A percentile compares a stretch with the other conserved stretches of the same genome.
These are phyloP conservation scores for Paguma larvata DNA, from an alignment of 2,797 vertebrate genomes.

Conservation along the genomic window DNA sequence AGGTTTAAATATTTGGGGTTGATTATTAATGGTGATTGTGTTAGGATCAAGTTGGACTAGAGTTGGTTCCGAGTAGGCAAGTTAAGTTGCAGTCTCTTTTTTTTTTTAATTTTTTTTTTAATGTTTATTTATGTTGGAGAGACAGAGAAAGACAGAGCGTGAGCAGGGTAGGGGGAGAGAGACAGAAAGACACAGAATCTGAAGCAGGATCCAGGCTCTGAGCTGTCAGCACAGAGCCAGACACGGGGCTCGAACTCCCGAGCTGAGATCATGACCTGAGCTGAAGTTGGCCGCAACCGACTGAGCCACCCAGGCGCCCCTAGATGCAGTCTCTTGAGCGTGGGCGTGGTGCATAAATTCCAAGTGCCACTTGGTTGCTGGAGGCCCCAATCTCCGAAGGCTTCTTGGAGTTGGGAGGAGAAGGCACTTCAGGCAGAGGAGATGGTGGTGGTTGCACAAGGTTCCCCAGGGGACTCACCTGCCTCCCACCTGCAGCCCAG, in stretches of 20 bases:
- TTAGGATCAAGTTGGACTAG: background rate
- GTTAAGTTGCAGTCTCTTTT: background rate
- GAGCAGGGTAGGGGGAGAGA: too few relatives aligned
- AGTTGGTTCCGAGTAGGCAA: background rate
- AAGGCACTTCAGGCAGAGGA: background rate
- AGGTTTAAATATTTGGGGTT: background rate
- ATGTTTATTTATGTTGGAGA: too few relatives aligned
- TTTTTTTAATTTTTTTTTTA: too few relatives aligned
- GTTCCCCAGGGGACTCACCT: background rate
- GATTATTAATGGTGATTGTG: background rate
- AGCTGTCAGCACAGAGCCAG: too few relatives aligned
- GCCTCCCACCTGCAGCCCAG: background rate
- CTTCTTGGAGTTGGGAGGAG: background rate
- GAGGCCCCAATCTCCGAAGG: background rate
- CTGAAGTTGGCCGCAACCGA: too few relatives aligned
- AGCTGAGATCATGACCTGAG: too few relatives aligned
- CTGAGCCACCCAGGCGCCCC: too few relatives aligned
- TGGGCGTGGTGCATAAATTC: background rate
- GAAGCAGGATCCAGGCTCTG: too few relatives aligned
- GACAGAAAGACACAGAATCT: too few relatives aligned
- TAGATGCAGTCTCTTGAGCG: background rate
- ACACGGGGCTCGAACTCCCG: too few relatives aligned
- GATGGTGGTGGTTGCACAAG: background rate
- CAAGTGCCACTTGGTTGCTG: background rate
- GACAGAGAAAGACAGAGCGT: too few relatives aligned